These are phyloP conservation scores for Porites lobata DNA, from an alignment of 92 coral and sea anemone species.

Conservation along the genomic window DNA sequence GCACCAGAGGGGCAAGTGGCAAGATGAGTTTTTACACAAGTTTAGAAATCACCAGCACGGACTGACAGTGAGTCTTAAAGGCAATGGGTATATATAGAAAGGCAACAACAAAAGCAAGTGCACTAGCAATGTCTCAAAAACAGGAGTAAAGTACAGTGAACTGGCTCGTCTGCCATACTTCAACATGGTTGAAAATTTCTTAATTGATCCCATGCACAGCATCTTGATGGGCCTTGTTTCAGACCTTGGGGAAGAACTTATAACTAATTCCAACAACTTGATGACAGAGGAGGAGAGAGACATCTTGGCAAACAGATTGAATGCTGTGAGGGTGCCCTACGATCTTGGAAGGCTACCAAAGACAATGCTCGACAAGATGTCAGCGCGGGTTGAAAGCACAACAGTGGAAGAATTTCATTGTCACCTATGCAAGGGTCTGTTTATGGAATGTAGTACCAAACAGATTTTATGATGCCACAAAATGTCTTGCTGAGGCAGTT, in stretches of 20 bases:
- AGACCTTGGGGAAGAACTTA: constrained; percentile 23
- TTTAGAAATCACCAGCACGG: not conserved
- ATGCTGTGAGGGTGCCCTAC: constrained; percentile 43
- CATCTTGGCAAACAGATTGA: constrained; percentile 36
- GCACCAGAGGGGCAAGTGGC: constrained; percentile 55
- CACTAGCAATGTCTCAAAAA: constrained; percentile 21
- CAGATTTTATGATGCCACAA: constrained; percentile 16
- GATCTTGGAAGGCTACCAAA: constrained; percentile 63
- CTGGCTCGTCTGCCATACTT: constrained; percentile 43
- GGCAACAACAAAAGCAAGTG: constrained; percentile 13
- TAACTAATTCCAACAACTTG: not conserved
- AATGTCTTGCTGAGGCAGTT: constrained; percentile 37
- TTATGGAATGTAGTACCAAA: constrained; percentile 22
- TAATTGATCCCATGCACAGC: constrained; percentile 55
- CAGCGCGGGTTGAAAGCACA: constrained; percentile 49
- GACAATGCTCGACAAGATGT: constrained; percentile 35
- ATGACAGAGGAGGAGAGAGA: constrained; percentile 23
- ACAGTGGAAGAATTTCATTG: constrained; percentile 45
- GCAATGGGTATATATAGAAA: constrained; percentile 18
- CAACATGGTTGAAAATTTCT: constrained; percentile 42
- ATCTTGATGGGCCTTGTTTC: constrained; percentile 49
- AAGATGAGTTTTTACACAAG: constrained; percentile 46
- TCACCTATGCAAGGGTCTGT: constrained; percentile 36
- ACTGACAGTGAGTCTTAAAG: constrained; percentile 26
- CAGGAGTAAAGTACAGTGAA: constrained; percentile 41